These are phyloP conservation scores for Lochmaea crataegi DNA, from an alignment of 2,888 invertebrate genomes.

Conservation along the genomic window DNA sequence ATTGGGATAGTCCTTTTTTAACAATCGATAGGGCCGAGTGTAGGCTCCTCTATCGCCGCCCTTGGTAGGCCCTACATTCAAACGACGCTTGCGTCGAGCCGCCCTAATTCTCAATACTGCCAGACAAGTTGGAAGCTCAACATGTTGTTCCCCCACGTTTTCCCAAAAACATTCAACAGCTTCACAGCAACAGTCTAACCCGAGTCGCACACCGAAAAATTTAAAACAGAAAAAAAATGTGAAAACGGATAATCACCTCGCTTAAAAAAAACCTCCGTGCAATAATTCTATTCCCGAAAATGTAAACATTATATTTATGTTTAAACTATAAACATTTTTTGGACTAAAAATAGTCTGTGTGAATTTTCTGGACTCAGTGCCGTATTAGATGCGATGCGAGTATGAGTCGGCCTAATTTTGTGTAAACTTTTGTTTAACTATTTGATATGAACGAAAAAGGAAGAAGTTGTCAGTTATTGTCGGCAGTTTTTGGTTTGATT, in stretches of 20 bases:
- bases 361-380: slow-evolving; percentile 14
- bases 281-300: slow-evolving; percentile 17
- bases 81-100: slow-evolving; percentile 56
- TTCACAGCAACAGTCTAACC: slow-evolving; percentile 20
- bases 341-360: slow-evolving; percentile 23
- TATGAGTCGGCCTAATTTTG: slow-evolving; percentile 9
- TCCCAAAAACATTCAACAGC: slow-evolving; percentile 30
- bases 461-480: slow-evolving; percentile 1
- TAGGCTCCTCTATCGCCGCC: slow-evolving; percentile 15
- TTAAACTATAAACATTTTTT: slow-evolving; percentile 18
- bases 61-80: slow-evolving; percentile 30
- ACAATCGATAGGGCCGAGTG: slow-evolving; percentile 18
- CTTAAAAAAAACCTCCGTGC: slow-evolving; percentile 14
- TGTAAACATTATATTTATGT: slow-evolving; percentile 23
- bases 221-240: background rate
- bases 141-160: slow-evolving; percentile 32
- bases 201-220: slow-evolving; percentile 6
- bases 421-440: slow-evolving; percentile 5
- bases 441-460: slow-evolving; percentile 25
- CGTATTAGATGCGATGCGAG: slow-evolving; percentile 3
- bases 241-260: slow-evolving; percentile 14
- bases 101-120: slow-evolving; percentile 50
- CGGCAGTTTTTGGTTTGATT: background rate
- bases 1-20: slow-evolving; percentile 8
- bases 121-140: slow-evolving; percentile 49